These are phyloP conservation scores for Caenorhabditis latens DNA, from an alignment of 1,140 invertebrate genomes.

Conservation along the genomic window DNA sequence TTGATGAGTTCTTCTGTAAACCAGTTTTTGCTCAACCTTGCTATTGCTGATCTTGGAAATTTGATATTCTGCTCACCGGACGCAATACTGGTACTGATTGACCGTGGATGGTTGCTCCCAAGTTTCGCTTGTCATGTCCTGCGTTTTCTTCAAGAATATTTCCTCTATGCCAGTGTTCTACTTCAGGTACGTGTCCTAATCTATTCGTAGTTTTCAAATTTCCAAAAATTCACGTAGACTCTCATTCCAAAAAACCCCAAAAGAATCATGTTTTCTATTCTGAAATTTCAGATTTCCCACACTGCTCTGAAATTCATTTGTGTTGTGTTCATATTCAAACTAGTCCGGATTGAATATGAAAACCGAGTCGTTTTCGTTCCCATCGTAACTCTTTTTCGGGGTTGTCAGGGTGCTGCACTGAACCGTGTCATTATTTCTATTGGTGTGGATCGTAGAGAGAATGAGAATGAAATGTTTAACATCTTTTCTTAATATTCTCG, in stretches of 20 bases:
- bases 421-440: background rate
- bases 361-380: background rate
- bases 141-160: constrained; percentile 69
- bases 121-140: constrained; percentile 61
- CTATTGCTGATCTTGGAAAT: constrained; percentile 67
- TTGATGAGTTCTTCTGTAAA: constrained; percentile 65
- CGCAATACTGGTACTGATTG: constrained; percentile 61
- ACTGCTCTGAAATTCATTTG: background rate
- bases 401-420: background rate
- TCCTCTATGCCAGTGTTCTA: constrained; percentile 67
- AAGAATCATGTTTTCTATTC: constrained; percentile 1
- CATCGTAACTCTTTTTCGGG: constrained; percentile 1
- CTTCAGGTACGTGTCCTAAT: constrained; percentile 60
- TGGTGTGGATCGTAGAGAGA: background rate
- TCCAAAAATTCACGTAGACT: background rate
- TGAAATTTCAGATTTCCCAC: background rate
- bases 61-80: constrained; percentile 67
- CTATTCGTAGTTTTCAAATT: too few relatives aligned
- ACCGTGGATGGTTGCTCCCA: constrained; percentile 66
- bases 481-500: too few relatives aligned
- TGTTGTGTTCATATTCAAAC: background rate
- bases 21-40: constrained; percentile 67
- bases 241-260: background rate
- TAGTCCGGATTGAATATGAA: background rate
- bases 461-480: background rate